These are phyloP conservation scores for Pachydiplax longipennis DNA, from an alignment of 2,888 invertebrate species.

Conservation along the genomic window DNA sequence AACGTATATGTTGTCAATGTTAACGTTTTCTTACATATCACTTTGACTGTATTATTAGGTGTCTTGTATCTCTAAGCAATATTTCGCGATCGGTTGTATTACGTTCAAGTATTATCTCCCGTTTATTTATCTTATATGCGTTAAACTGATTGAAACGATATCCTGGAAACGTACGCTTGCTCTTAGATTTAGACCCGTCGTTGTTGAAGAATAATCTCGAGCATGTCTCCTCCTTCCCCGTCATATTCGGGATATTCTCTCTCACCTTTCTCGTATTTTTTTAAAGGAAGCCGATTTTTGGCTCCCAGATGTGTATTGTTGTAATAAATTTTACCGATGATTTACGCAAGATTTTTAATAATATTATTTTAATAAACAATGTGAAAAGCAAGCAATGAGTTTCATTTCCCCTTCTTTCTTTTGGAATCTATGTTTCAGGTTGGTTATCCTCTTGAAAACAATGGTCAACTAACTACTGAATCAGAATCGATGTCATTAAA, in stretches of 20 bases:
- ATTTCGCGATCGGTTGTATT: not conserved
- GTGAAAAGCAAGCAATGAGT: not conserved
- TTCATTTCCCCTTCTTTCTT: not conserved
- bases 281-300: not conserved
- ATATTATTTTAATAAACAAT: not conserved
- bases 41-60: not conserved
- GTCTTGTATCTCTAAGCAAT: constrained; percentile 8
- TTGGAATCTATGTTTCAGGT: not conserved
- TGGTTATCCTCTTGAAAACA: no score
- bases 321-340: not conserved
- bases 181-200: not conserved
- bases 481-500: no score
- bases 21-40: constrained; percentile 21
- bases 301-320: not conserved
- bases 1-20: constrained; percentile 19
- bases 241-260: not conserved
- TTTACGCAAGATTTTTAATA: not conserved
- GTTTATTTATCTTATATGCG: not conserved
- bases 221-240: not conserved
- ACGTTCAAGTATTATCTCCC: not conserved
- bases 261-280: not conserved
- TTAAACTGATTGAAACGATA: not conserved
- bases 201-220: not conserved
- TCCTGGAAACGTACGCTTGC: not conserved
- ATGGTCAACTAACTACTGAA: no score